Percentiles rank a stretch among this genome's conserved stretches.
These are phyloP conservation scores for Ophion costatus DNA, from an alignment of 2,888 invertebrate species.

Conservation along the genomic window DNA sequence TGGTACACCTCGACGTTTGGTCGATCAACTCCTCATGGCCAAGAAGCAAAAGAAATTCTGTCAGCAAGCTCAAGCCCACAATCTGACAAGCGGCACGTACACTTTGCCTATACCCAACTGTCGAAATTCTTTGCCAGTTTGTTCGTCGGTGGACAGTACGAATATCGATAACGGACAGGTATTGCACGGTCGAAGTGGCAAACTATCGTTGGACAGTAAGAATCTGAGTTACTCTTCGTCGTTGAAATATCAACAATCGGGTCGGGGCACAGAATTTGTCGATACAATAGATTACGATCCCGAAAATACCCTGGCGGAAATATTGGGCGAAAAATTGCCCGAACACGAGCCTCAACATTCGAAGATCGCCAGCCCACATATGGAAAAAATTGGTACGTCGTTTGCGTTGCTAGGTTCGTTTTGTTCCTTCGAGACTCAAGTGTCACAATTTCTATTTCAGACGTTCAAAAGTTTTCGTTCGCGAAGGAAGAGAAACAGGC, in stretches of 20 bases:
- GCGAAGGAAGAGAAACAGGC: slow-evolving; percentile 13
- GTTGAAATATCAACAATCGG: slow-evolving; percentile 24
- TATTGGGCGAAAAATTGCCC: slow-evolving; percentile 19
- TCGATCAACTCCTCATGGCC: slow-evolving; percentile 78
- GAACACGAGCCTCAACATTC: background rate
- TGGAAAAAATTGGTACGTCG: slow-evolving; percentile 22
- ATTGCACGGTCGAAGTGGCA: slow-evolving; percentile 50
- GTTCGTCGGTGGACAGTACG: slow-evolving; percentile 33
- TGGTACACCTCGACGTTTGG: slow-evolving; percentile 77
- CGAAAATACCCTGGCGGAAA: slow-evolving; percentile 35
- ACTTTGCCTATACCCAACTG: slow-evolving; percentile 49
- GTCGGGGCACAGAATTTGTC: slow-evolving; percentile 6
- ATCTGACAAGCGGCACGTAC: slow-evolving; percentile 63
- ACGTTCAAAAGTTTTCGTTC: slow-evolving; percentile 37
- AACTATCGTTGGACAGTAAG: slow-evolving; percentile 76
- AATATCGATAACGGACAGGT: slow-evolving; percentile 39
- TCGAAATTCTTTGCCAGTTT: slow-evolving; percentile 61
- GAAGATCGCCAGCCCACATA: slow-evolving; percentile 22
- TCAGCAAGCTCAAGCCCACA: slow-evolving; percentile 12
- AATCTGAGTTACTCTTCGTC: slow-evolving; percentile 32
- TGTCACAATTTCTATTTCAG: slow-evolving; percentile 21
- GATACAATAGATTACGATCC: slow-evolving; percentile 11
- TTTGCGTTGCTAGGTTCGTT: background rate
- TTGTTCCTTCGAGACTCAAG: background rate
- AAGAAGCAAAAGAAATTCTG: slow-evolving; percentile 67